Conservation (phyloP, 2,113 vertebrate species). For the Rhadina sibilatrix region DNA sequence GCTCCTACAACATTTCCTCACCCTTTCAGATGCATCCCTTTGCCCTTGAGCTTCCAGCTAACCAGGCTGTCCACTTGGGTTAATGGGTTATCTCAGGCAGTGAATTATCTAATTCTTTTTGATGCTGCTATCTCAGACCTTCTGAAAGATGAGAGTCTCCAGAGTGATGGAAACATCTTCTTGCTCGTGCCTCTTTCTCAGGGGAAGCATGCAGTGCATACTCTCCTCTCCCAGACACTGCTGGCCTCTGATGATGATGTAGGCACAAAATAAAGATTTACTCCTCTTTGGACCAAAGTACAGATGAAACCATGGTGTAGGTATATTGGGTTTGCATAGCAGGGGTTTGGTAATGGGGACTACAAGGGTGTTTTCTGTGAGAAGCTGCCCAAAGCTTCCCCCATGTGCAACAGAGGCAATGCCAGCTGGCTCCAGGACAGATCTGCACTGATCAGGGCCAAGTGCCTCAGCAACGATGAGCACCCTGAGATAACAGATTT, state of each 20-base stretch:
- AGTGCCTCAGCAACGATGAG: neutral
- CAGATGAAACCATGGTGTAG: neutral
- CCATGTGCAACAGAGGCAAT: neutral
- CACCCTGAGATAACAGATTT: neutral
- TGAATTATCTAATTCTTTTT: neutral
- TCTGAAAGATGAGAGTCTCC: neutral
- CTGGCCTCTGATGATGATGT: neutral
- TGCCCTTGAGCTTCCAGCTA: neutral
- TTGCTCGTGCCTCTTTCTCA: neutral
- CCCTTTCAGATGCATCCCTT: neutral
- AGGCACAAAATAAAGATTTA: fast-evolving
- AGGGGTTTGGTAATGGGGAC: neutral
- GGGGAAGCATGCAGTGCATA: fast-evolving
- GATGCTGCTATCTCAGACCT: neutral
- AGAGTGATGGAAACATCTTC: neutral
- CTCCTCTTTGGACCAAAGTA: neutral
- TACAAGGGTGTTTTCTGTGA: neutral
- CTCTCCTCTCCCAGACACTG: neutral
- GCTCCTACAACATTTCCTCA: neutral
- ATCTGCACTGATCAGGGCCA: neutral
- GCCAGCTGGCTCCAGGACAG: neutral
- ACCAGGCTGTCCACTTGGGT: neutral
- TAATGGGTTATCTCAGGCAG: neutral
- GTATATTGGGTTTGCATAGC: neutral
- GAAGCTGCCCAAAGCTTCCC: neutral